phyloP scores from a whole-genome alignment of 2,888 invertebrate genomes.

The Ceraclea dissimilis region DNA sequence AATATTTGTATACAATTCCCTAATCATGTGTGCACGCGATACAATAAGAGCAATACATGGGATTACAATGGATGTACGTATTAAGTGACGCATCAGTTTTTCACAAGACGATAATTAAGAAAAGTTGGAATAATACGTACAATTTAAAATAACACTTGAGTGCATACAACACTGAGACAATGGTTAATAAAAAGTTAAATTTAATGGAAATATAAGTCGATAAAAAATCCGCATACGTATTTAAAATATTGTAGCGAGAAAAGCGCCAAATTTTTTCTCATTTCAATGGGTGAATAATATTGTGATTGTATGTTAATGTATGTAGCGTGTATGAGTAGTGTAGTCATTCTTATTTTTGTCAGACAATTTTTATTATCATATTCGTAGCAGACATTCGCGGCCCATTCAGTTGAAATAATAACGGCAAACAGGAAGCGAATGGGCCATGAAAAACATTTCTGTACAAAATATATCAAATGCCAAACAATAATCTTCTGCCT shows the following conservation, averaged over 20 bases:
- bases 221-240: not conserved
- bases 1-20: no score
- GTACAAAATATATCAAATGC: conserved; percentile 13
- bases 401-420: conserved; percentile 22
- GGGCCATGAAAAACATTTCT: conserved; percentile 18
- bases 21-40: no score
- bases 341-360: not conserved
- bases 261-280: not conserved
- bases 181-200: not conserved
- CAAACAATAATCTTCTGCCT: not conserved
- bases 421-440: conserved; percentile 17
- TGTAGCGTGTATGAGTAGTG: not conserved
- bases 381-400: conserved; percentile 21
- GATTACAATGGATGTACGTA: no score
- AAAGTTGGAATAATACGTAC: no score
- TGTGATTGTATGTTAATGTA: not conserved
- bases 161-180: no score
- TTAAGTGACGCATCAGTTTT: no score
- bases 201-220: not conserved
- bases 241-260: not conserved
- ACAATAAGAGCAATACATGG: no score
- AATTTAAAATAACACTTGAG: no score
- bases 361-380: conserved; percentile 14
- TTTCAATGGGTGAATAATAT: not conserved
- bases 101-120: no score